phyloP scores from a whole-genome alignment of 2,113 vertebrate genomes.

The Nibea coibor region DNA sequence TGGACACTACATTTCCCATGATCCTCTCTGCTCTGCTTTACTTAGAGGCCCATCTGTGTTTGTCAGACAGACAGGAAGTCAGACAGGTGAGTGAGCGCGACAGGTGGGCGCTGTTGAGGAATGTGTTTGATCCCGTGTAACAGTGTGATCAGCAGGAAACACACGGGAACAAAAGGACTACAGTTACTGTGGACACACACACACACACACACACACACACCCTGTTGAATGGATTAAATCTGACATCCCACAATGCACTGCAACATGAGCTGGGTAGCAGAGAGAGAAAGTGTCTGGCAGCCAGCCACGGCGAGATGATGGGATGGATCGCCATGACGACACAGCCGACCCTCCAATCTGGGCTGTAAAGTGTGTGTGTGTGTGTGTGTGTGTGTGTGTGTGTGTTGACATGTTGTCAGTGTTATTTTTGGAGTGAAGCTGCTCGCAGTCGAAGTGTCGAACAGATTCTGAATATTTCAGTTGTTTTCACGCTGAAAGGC shows the following conservation, averaged over 20 bases:
- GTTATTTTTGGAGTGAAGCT: constrained; percentile 34
- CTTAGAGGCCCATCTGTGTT: background rate
- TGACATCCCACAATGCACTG: constrained; percentile 75
- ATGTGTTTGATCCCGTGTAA: constrained; percentile 53
- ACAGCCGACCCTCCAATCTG: constrained; percentile 57
- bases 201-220: background rate
- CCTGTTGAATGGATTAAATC: constrained; percentile 65
- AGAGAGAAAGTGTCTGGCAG: constrained; percentile 60
- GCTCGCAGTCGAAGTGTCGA: background rate
- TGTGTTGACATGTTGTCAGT: background rate
- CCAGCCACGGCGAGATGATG: constrained; percentile 57
- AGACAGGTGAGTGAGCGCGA: constrained; percentile 14
- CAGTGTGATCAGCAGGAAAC: constrained; percentile 29
- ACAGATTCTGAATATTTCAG: background rate
- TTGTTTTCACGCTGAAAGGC: background rate
- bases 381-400: constrained; percentile 24
- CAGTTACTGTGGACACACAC: constrained; percentile 8
- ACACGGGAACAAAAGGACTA: constrained; percentile 29
- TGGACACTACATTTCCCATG: constrained; percentile 7
- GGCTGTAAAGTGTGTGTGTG: constrained; percentile 12
- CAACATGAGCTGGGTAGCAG: constrained; percentile 39
- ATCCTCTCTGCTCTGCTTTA: background rate
- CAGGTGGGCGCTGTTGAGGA: constrained; percentile 47
- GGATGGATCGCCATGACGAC: constrained; percentile 70
- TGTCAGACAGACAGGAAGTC: background rate